Percentiles rank a stretch among this genome's conserved stretches.
Evolutionary conservation across 2,888 invertebrate species (phyloP).

Genomic region (Euphydryas editha): DNA sequence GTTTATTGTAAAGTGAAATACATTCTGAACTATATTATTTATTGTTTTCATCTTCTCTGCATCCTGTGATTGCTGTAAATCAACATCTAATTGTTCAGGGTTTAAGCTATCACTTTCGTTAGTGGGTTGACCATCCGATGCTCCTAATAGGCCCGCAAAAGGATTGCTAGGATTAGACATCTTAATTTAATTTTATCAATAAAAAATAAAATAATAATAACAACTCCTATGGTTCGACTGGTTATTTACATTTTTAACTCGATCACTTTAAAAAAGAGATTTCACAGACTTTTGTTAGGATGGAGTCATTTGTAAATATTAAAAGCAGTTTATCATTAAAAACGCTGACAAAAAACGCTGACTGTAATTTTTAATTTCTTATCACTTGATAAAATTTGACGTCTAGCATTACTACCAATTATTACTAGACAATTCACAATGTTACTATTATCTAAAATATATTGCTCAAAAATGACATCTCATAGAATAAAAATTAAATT

Average conservation of each 20-base stretch:
- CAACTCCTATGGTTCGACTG: slow-evolving; percentile 25
- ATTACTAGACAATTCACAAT: neutral
- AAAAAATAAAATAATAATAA: slow-evolving; percentile 43
- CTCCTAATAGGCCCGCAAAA: slow-evolving; percentile 71
- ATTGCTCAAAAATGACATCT: too few relatives aligned
- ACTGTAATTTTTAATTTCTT: slow-evolving; percentile 46
- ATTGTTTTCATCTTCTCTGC: slow-evolving; percentile 64
- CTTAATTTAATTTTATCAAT: slow-evolving; percentile 37
- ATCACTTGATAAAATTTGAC: slow-evolving; percentile 45
- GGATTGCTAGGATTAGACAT: slow-evolving; percentile 79
- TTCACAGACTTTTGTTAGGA: neutral
- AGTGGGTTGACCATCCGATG: slow-evolving; percentile 55
- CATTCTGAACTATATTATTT: slow-evolving; percentile 85
- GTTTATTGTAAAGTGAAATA: slow-evolving; percentile 89
- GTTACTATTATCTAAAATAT: neutral
- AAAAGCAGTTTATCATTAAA: slow-evolving; percentile 8
- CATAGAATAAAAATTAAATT: too few relatives aligned
- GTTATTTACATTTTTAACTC: slow-evolving; percentile 41
- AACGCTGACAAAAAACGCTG: slow-evolving; percentile 45
- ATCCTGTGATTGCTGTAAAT: slow-evolving; percentile 54
- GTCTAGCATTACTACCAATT: slow-evolving; percentile 14
- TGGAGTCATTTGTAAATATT: slow-evolving; percentile 5
- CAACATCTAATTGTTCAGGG: slow-evolving; percentile 50
- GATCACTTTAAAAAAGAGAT: neutral
- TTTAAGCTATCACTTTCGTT: slow-evolving; percentile 55